Conservation (phyloP, 2,888 invertebrate species). For the Drosophila paracracens region DNA sequence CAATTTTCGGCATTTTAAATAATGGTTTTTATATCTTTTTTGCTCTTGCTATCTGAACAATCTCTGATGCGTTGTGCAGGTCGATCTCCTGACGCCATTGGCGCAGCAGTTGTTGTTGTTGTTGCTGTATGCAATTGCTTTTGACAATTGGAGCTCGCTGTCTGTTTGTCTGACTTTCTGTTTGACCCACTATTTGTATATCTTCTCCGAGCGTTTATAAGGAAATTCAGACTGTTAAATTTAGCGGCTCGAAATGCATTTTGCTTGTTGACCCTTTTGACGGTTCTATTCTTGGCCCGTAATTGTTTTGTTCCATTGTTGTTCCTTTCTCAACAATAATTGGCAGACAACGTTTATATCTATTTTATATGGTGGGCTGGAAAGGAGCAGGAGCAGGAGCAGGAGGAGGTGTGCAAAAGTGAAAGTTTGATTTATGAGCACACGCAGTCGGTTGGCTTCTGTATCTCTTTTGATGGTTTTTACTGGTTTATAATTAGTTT, state of each 20-base stretch:
- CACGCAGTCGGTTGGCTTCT: slow-evolving; percentile 46
- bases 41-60: slow-evolving; percentile 12
- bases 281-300: slow-evolving; percentile 59
- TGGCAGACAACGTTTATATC: slow-evolving; percentile 42
- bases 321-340: slow-evolving; percentile 36
- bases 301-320: slow-evolving; percentile 30
- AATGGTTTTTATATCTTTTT: not conserved
- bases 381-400: not conserved
- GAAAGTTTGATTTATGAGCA: slow-evolving; percentile 79
- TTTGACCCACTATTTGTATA: slow-evolving; percentile 61
- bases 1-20: not conserved
- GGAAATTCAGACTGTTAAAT: slow-evolving; percentile 49
- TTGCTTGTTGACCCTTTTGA: slow-evolving; percentile 69
- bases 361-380: slow-evolving; percentile 9
- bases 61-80: slow-evolving; percentile 44
- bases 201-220: slow-evolving; percentile 47
- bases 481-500: slow-evolving; percentile 72
- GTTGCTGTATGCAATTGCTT: slow-evolving; percentile 48
- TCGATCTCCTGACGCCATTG: slow-evolving; percentile 63
- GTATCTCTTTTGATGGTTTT: slow-evolving; percentile 50
- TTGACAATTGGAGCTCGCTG: slow-evolving; percentile 45
- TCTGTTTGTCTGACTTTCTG: not conserved
- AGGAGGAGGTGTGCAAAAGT: slow-evolving; percentile 49
- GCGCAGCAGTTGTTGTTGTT: not conserved
- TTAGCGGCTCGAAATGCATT: slow-evolving; percentile 62